A percentile compares a stretch with the other conserved stretches of the same genome.
These are phyloP conservation scores for Trilocha varians DNA, from an alignment of 2,888 invertebrate genomes.

Conservation along the genomic window DNA sequence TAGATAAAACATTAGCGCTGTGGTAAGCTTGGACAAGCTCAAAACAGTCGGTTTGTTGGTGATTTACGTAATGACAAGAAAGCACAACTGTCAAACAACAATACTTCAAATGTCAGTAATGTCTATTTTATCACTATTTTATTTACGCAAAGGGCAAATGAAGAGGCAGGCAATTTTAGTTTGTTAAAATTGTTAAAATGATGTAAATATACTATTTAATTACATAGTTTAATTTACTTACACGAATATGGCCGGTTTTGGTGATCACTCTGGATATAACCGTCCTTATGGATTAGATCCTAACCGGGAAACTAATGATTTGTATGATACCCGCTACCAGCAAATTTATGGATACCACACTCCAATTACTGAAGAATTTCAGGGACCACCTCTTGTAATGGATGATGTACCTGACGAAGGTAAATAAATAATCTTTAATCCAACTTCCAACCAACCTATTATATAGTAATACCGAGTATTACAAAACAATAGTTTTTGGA, in stretches of 20 bases:
- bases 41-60: too few relatives aligned
- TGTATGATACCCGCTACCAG: constrained; percentile 65
- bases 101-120: too few relatives aligned
- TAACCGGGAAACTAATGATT: constrained; percentile 57
- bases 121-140: too few relatives aligned
- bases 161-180: neutral
- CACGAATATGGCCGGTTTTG: constrained; percentile 60
- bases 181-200: neutral
- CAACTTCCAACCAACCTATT: neutral
- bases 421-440: constrained; percentile 17
- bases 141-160: too few relatives aligned
- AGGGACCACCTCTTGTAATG: constrained; percentile 64
- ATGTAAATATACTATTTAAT: neutral
- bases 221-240: constrained; percentile 13
- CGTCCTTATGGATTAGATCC: constrained; percentile 61
- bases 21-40: too few relatives aligned
- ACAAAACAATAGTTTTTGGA: neutral
- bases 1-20: too few relatives aligned
- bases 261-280: constrained; percentile 56
- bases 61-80: too few relatives aligned
- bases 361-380: constrained; percentile 62
- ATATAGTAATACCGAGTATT: neutral
- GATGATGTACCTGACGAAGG: constrained; percentile 62
- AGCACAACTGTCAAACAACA: too few relatives aligned
- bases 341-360: constrained; percentile 68